Percentiles rank a stretch among this genome's conserved stretches.
Evolutionary conservation across 1,140 invertebrate species (phyloP).

Genomic region (Hyphantria cunea): DNA sequence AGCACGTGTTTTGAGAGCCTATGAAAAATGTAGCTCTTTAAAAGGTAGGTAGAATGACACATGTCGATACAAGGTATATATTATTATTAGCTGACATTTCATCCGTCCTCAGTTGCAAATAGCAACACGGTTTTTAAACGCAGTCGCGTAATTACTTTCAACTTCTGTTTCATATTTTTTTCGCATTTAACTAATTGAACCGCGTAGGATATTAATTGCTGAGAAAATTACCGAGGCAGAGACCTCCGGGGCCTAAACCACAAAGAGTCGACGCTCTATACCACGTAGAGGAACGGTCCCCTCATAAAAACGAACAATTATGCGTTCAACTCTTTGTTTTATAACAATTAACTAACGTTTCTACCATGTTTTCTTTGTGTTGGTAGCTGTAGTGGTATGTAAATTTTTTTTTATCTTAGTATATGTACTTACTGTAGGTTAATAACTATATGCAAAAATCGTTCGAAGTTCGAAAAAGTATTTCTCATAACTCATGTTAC

Average conservation of each 20-base stretch:
- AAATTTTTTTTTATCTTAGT: no score
- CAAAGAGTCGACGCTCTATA: conserved; percentile 46
- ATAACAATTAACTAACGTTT: conserved; percentile 53
- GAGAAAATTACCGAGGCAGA: conserved; percentile 63
- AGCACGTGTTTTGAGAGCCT: conserved; percentile 8
- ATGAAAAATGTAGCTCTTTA: conserved; percentile 16
- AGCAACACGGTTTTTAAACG: conserved; percentile 48
- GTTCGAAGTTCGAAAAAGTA: no score
- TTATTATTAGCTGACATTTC: conserved; percentile 56
- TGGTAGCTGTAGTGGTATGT: no score
- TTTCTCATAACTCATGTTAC: no score
- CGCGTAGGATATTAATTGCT: conserved; percentile 65
- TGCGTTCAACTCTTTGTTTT: conserved; percentile 51
- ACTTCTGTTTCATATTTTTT: conserved; percentile 62
- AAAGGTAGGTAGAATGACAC: conserved; percentile 37
- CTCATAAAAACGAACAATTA: conserved; percentile 68
- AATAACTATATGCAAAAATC: no score
- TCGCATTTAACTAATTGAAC: conserved; percentile 65
- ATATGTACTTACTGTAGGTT: no score
- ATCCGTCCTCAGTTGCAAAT: conserved; percentile 36
- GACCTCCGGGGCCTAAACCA: conserved; percentile 58
- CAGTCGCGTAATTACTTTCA: conserved; percentile 52
- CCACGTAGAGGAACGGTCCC: conserved; percentile 40
- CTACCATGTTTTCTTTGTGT: conserved; percentile 45
- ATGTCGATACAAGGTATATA: conserved; percentile 46